Base-by-base conservation (phyloP, 23 tunicate genomes). In the Oikopleura vanhoeffeni region DNA sequence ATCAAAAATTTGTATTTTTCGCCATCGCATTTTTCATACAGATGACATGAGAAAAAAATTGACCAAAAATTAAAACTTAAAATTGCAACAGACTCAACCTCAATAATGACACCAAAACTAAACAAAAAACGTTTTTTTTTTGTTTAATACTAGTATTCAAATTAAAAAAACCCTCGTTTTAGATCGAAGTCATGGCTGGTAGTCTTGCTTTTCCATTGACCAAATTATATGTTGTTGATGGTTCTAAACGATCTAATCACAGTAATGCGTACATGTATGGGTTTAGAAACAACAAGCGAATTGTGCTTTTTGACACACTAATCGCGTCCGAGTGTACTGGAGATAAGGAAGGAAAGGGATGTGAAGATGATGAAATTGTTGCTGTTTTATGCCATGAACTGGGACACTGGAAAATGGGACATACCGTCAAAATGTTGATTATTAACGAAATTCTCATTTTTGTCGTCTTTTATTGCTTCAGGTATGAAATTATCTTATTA, bases 221-320 rank as follows among this genome's bases (percentile, higher is more conserved):
- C 76, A 94, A 94, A 57, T 49, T 94, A 41, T 94, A 90, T 79
- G 98, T 94, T 33, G 98, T 94, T 76, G 98, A 94, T 60, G 98
- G 99, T 1, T 95, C 99, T 40, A 95, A 95, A 67, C 79, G 99
- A 39, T 95, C 99, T 3, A 88, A 91, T 18, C 99, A 95, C 85
- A 95, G 99, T 86, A 95, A 95, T 83, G 99, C 99, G 0, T 95
- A 95, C 87, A 91, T 95, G 99, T 95, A 95, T 67, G 99, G 99
- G 0, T 95, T 95, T 76, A 84, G 89, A 83, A 95, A 95, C 36
- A 95, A 95, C 87, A 95, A 95, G 83, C 57, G 99, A 41, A 95
- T 95, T 41, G 99, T 95, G 41, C 84, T 95, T 40, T 95, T 88
- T 83, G 99, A 95, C 83, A 95, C 99, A 0, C 40, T 95, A 35